phyloP scores from a whole-genome alignment of 2,113 vertebrate genomes.

The Eonycteris spelaea region DNA sequence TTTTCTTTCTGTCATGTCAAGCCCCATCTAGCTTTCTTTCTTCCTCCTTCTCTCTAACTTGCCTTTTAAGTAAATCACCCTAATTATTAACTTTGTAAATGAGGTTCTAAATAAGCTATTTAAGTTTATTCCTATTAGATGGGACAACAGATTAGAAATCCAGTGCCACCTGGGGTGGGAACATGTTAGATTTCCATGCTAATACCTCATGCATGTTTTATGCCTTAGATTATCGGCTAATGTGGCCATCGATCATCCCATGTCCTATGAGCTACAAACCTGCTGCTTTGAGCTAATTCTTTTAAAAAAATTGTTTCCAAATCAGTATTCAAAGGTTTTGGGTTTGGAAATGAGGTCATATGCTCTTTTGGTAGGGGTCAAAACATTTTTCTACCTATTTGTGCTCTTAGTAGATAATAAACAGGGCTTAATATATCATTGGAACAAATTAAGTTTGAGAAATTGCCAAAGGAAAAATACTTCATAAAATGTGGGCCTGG shows the following conservation, averaged over 20 bases:
- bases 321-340: slow-evolving; percentile 50
- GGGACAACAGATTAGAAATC: slow-evolving; percentile 65
- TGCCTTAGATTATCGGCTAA: slow-evolving; percentile 65
- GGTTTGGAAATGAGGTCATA: not conserved
- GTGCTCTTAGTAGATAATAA: slow-evolving; percentile 48
- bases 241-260: slow-evolving; percentile 56
- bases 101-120: slow-evolving; percentile 69
- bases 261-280: slow-evolving; percentile 47
- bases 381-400: slow-evolving; percentile 59
- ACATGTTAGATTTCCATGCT: slow-evolving; percentile 53
- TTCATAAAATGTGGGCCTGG: not conserved
- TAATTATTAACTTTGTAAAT: slow-evolving; percentile 73
- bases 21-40: not conserved
- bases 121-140: slow-evolving; percentile 70
- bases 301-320: slow-evolving; percentile 28
- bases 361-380: slow-evolving; percentile 34
- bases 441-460: not conserved
- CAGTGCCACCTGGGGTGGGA: slow-evolving; percentile 42
- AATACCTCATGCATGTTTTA: slow-evolving; percentile 74
- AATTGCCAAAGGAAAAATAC: slow-evolving; percentile 38
- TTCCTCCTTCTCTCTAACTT: not conserved
- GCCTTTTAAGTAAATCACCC: slow-evolving; percentile 56
- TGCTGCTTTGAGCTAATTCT: slow-evolving; percentile 54
- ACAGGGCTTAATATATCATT: not conserved
- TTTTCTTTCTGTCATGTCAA: slow-evolving; percentile 20